phyloP scores from a whole-genome alignment of 2,888 invertebrate species.

The Noctua fimbriata region DNA sequence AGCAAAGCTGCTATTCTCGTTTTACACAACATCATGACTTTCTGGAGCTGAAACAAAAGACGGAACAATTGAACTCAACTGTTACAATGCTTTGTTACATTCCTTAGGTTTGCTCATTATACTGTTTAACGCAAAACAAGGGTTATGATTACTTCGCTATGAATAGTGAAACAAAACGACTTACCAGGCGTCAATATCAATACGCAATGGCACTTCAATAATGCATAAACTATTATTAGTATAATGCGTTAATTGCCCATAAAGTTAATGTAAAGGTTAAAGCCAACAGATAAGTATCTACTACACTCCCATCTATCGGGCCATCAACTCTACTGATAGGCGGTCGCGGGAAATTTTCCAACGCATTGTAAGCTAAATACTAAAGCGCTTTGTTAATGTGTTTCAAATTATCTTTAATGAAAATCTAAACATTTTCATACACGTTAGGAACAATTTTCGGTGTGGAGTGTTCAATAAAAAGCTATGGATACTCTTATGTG shows the following conservation, averaged over 20 bases:
- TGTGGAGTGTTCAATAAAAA: not conserved
- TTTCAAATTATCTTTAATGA: slow-evolving; percentile 25
- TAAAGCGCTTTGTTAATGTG: slow-evolving; percentile 15
- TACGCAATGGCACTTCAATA: slow-evolving; percentile 41
- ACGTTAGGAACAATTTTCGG: not conserved
- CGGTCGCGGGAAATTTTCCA: slow-evolving; percentile 59
- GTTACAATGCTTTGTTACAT: slow-evolving; percentile 16
- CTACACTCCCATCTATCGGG: slow-evolving; percentile 30
- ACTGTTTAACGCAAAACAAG: not conserved
- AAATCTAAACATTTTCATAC: slow-evolving; percentile 10
- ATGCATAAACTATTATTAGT: slow-evolving; percentile 40
- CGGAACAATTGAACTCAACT: slow-evolving; percentile 24
- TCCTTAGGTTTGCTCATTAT: not conserved
- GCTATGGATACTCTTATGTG: not conserved
- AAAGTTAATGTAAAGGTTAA: slow-evolving; percentile 58
- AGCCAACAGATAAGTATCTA: slow-evolving; percentile 44
- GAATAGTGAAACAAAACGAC: slow-evolving; percentile 36
- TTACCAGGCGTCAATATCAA: slow-evolving; percentile 55
- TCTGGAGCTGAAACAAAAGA: slow-evolving; percentile 47
- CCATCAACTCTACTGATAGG: slow-evolving; percentile 56
- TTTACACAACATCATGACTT: slow-evolving; percentile 49
- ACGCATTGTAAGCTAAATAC: slow-evolving; percentile 36
- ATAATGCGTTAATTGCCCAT: slow-evolving; percentile 26
- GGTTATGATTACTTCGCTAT: not conserved
- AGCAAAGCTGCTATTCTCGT: slow-evolving; percentile 51